A percentile compares a stretch with the other conserved stretches of the same genome.
phyloP scores from a whole-genome alignment of 2,797 vertebrate genomes.

The Carcharodon carcharias region DNA sequence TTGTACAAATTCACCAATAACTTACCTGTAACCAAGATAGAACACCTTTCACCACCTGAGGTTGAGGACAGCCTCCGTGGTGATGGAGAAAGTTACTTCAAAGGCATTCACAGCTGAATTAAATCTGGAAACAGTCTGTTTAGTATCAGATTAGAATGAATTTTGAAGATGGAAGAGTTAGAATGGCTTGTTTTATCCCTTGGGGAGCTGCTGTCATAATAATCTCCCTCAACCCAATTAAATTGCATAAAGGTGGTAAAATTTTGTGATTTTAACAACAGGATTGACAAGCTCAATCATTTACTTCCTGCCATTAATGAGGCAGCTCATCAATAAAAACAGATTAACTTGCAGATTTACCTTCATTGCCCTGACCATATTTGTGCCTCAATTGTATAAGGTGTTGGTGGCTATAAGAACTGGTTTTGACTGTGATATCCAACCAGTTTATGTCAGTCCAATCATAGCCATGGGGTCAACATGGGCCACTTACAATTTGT shows the following conservation, averaged over 20 bases:
- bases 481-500: neutral
- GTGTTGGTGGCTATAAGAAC: neutral
- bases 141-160: neutral
- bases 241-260: neutral
- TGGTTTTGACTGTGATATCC: neutral
- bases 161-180: neutral
- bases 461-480: neutral
- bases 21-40: neutral
- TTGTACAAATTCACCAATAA: neutral
- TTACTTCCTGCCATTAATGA: neutral
- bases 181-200: neutral
- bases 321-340: neutral
- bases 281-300: neutral
- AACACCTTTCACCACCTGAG: conserved; percentile 1
- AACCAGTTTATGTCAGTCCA: neutral
- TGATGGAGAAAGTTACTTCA: conserved; percentile 12
- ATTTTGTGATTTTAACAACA: neutral
- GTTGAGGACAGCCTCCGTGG: neutral
- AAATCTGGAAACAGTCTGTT: neutral
- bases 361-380: no score
- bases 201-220: neutral
- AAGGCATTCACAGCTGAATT: neutral
- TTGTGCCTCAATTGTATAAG: neutral
- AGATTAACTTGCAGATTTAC: neutral
- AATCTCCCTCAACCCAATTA: neutral